Conservation (phyloP, 2,888 invertebrate species). For the Sinohyriopsis cumingii region DNA sequence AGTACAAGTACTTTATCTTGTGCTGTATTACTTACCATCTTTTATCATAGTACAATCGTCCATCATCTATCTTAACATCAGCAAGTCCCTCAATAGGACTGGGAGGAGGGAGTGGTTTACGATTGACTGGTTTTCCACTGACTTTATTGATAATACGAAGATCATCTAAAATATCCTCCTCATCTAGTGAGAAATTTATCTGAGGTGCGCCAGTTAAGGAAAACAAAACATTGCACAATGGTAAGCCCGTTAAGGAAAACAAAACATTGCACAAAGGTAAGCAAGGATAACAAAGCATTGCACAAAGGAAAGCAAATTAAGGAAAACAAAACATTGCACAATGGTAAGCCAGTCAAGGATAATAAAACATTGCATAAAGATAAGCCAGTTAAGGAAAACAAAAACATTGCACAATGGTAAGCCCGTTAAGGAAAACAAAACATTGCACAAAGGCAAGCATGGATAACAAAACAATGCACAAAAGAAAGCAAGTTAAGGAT, state of each 20-base stretch:
- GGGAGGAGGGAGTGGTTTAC: constrained; percentile 51
- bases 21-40: constrained; percentile 79
- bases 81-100: constrained; percentile 39
- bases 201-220: constrained; percentile 78
- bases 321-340: too few species aligned
- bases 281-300: background rate
- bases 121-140: constrained; percentile 65
- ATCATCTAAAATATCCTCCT: constrained; percentile 90
- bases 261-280: background rate
- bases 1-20: too few species aligned
- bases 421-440: too few species aligned
- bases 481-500: too few species aligned
- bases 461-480: too few species aligned
- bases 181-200: constrained; percentile 89
- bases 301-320: background rate
- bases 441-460: too few species aligned
- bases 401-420: too few species aligned
- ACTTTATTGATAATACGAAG: constrained; percentile 82
- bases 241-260: background rate
- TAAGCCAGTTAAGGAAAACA: too few species aligned
- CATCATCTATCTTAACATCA: constrained; percentile 94
- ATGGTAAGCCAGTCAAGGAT: too few species aligned
- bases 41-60: constrained; percentile 92
- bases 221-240: constrained; percentile 3
- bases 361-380: too few species aligned